Evolutionary conservation across 2,113 vertebrate genomes (phyloP).

Genomic region (Myotis yumanensis): DNA sequence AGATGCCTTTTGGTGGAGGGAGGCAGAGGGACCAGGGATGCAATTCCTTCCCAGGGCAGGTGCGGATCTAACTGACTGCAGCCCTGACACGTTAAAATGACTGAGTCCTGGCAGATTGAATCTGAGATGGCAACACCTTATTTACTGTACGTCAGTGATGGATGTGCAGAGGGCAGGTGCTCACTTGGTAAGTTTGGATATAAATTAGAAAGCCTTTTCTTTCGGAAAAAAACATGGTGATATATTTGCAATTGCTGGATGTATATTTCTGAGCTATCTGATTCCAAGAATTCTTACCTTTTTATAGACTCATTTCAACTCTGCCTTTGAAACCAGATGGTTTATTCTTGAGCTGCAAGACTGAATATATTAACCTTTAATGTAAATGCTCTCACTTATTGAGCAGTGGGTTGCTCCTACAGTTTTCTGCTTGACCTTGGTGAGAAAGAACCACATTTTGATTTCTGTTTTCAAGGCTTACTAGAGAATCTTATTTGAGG

Average conservation of each 20-base stretch:
- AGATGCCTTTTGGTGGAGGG: neutral
- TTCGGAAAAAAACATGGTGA: neutral
- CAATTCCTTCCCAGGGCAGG: neutral
- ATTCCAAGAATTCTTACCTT: constrained; percentile 70
- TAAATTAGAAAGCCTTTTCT: constrained; percentile 26
- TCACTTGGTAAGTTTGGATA: constrained; percentile 50
- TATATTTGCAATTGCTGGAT: constrained; percentile 58
- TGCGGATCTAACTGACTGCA: neutral
- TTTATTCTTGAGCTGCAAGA: constrained; percentile 70
- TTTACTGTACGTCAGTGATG: constrained; percentile 38
- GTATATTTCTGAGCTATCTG: constrained; percentile 56
- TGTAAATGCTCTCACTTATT: constrained; percentile 61
- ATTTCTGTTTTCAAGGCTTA: constrained; percentile 59
- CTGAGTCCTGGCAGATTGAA: constrained; percentile 9
- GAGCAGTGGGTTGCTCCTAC: constrained; percentile 61
- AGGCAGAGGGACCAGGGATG: neutral
- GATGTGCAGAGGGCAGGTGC: constrained; percentile 26
- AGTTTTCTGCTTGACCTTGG: constrained; percentile 71
- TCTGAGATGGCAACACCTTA: constrained; percentile 33
- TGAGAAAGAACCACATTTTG: constrained; percentile 56
- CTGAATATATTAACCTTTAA: constrained; percentile 73
- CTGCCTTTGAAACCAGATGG: constrained; percentile 69
- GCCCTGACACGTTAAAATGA: neutral
- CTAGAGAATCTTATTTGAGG: constrained; percentile 59
- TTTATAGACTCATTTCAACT: constrained; percentile 69